Evolutionary conservation across 2,113 vertebrate species (phyloP).

Genomic region (Trichechus manatus): DNA sequence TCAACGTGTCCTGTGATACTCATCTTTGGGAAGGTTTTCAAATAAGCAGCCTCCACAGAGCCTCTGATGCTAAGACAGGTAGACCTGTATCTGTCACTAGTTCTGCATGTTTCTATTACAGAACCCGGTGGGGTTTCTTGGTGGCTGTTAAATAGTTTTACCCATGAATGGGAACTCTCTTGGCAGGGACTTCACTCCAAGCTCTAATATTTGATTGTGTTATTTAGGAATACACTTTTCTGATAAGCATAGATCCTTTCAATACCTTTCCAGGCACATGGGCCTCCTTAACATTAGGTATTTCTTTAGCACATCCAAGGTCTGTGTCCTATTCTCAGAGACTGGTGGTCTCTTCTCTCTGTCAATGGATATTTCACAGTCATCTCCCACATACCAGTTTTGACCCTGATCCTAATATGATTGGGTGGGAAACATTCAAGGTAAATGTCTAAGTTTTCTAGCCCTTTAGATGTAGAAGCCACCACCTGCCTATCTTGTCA

Average conservation of each 20-base stretch:
- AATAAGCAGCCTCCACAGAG: neutral
- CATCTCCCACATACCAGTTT: neutral
- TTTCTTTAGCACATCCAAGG: neutral
- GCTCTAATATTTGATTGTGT: neutral
- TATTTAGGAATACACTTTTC: neutral
- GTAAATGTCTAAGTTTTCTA: neutral
- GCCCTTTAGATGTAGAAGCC: neutral
- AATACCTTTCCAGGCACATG: neutral
- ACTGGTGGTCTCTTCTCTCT: neutral
- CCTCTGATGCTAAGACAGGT: neutral
- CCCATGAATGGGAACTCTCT: neutral
- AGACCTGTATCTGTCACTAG: accelerated
- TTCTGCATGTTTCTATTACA: neutral
- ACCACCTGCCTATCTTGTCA: neutral
- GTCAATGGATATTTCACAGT: neutral
- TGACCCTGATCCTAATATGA: neutral
- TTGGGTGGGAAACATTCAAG: neutral
- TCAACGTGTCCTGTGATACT: neutral
- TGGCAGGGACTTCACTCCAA: neutral
- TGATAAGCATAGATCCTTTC: neutral
- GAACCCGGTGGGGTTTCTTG: neutral
- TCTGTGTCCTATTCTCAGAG: neutral
- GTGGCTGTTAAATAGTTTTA: neutral
- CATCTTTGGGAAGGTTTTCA: neutral
- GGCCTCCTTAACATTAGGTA: neutral